A percentile compares a stretch with the other conserved stretches of the same genome.
These are phyloP conservation scores for Drosophila tripunctata DNA, from an alignment of 2,888 invertebrate genomes.

Conservation along the genomic window DNA sequence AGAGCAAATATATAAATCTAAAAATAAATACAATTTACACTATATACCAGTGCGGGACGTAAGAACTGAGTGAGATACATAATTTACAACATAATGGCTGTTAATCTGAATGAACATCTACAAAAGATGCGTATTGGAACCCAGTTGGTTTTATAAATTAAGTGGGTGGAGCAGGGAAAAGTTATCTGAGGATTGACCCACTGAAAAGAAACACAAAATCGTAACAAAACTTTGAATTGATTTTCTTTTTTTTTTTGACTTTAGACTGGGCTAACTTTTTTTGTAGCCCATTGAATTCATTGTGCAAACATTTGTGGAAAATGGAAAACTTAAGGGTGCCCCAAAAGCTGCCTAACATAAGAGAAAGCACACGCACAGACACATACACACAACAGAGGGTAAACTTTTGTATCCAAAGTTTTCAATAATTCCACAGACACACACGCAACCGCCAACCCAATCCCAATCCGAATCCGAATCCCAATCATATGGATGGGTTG, in stretches of 20 bases:
- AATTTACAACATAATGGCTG: slow-evolving; percentile 60
- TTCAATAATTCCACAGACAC: slow-evolving; percentile 53
- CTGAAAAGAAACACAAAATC: slow-evolving; percentile 7
- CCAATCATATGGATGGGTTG: slow-evolving; percentile 39
- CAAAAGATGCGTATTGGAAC: slow-evolving; percentile 18
- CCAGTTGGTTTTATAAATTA: slow-evolving; percentile 47
- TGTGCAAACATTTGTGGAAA: slow-evolving; percentile 54
- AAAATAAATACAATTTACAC: slow-evolving; percentile 70
- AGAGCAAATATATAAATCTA: slow-evolving; percentile 67
- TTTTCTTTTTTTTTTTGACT: slow-evolving; percentile 52
- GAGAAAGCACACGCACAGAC: slow-evolving; percentile 10
- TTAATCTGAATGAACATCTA: slow-evolving; percentile 46
- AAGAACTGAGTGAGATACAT: slow-evolving; percentile 52
- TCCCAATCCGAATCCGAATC: slow-evolving; percentile 8
- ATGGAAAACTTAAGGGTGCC: slow-evolving; percentile 43
- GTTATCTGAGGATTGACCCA: slow-evolving; percentile 45
- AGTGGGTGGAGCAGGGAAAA: not conserved
- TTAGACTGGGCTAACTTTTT: slow-evolving; percentile 31
- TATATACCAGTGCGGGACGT: slow-evolving; percentile 27
- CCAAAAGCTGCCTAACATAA: slow-evolving; percentile 1
- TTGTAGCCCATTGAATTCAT: slow-evolving; percentile 48
- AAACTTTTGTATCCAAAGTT: slow-evolving; percentile 56
- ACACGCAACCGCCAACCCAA: slow-evolving; percentile 15
- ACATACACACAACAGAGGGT: slow-evolving; percentile 13
- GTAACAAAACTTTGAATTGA: slow-evolving; percentile 62